Base-by-base conservation (phyloP, 1,140 invertebrate species). In the Drosophila dunni region DNA sequence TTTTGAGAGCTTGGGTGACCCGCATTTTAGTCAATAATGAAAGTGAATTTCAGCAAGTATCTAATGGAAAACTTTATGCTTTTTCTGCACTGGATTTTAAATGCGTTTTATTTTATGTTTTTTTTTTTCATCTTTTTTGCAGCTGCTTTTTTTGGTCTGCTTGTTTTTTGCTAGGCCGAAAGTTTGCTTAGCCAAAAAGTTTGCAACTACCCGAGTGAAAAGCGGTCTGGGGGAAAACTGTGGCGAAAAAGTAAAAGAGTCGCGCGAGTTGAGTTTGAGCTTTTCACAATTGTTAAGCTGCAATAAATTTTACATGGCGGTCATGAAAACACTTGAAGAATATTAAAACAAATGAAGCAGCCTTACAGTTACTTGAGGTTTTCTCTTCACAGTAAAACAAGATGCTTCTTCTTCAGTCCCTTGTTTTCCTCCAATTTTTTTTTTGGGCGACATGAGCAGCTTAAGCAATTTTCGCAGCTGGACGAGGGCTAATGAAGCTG, bases 11-110 rank as follows among this genome's bases (percentile, higher is more conserved):
- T 54, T 7, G 13, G 3, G 24, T 46, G 42, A 63, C 72, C 79
- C 75, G 69, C 79, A 74, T 78, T 33, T 75, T 62, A 56, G 63
- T 50, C 69, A 46, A 53, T 67, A 77, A 83, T 79, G 63, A 79
- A 83, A 83, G 80, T 79, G 80, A 83, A 83, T 83, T 83, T 62
- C 66, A 68, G 67, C 75, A 83, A 68, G 71, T 80, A 80, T 71
- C 75, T 79, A 82, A 82, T 69, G 71, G 58, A 54, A 82, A 82
- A 82, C 79, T 82, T 82, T 70, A 15, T 44, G 69, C 48, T 51
- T 63, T 63, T 46, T 46, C 24, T 56, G 57, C 64, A 48, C 36
- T 74, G 38, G 50, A 61, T 45, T 73, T 46, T 13, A 78, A 79
- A 62, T 78, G 67, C 9, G 46, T 64, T 64, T 29, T 38, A 15